Conservation (phyloP, 2,888 invertebrate genomes). For the Lepeophtheirus nordmannii region DNA sequence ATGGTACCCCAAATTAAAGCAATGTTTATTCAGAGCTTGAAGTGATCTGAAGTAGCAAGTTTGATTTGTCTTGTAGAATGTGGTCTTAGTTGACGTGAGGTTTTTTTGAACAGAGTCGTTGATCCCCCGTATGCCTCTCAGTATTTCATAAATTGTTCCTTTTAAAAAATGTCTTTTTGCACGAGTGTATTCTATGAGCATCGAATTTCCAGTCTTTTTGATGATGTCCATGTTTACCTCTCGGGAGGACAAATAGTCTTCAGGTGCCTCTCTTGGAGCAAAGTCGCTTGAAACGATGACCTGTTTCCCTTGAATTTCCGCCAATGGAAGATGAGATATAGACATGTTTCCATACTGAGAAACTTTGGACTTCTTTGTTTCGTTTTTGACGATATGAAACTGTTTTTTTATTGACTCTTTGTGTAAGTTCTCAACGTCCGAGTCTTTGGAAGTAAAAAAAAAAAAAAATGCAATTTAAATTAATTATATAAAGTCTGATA, state of each 20-base stretch:
- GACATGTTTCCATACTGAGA: conserved; percentile 42
- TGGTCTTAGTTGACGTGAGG: not conserved
- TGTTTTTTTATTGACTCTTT: conserved; percentile 41
- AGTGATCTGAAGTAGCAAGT: conserved; percentile 36
- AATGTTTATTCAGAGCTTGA: conserved; percentile 32
- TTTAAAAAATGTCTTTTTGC: not conserved
- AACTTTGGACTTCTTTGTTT: conserved; percentile 45
- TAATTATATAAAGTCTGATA: not conserved
- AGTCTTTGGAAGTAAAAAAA: conserved; percentile 13
- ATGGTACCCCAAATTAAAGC: conserved; percentile 34
- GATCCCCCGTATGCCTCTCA: no score
- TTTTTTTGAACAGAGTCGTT: not conserved
- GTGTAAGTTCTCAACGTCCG: conserved; percentile 36
- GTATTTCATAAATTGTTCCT: not conserved
- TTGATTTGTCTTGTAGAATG: conserved; percentile 29
- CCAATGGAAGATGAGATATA: conserved; percentile 31
- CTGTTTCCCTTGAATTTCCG: conserved; percentile 28
- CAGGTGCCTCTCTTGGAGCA: not conserved
- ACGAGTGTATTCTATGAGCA: not conserved
- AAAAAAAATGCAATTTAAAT: conserved; percentile 24
- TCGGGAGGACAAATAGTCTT: not conserved
- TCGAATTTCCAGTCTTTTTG: not conserved
- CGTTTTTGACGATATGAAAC: conserved; percentile 39
- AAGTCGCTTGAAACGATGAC: not conserved
- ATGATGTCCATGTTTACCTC: not conserved